Conservation (phyloP, 1,140 invertebrate genomes). For the Aphidius ervi region DNA sequence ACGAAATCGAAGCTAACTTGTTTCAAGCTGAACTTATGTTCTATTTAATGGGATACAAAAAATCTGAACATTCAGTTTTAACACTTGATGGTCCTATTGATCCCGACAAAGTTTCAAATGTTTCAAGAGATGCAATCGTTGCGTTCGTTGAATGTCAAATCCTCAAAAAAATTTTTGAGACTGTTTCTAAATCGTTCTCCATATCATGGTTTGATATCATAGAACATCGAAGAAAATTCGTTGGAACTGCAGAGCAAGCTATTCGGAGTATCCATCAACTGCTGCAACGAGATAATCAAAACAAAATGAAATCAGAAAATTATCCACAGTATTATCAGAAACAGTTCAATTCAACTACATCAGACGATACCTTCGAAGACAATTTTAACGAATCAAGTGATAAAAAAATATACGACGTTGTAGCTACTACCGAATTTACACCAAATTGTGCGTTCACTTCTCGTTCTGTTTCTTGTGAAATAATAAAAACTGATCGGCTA, state of each 20-base stretch:
- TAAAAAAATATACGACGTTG: constrained; percentile 31
- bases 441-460: too few relatives aligned
- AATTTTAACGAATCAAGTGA: too few relatives aligned
- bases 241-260: constrained; percentile 59
- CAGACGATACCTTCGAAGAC: too few relatives aligned
- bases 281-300: constrained; percentile 46
- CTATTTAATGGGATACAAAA: constrained; percentile 75
- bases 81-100: constrained; percentile 70
- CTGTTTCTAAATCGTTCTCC: constrained; percentile 52
- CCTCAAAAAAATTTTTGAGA: constrained; percentile 62
- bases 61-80: constrained; percentile 55
- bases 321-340: constrained; percentile 30
- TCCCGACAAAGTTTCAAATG: constrained; percentile 71
- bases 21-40: constrained; percentile 71
- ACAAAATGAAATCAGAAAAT: constrained; percentile 28
- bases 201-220: constrained; percentile 65
- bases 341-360: constrained; percentile 17
- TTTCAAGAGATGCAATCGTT: constrained; percentile 79
- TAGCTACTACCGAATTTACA: constrained; percentile 26
- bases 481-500: too few relatives aligned
- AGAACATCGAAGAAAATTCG: constrained; percentile 61
- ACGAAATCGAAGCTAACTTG: constrained; percentile 77
- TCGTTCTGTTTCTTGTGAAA: too few relatives aligned
- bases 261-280: constrained; percentile 50
- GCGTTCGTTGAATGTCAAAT: constrained; percentile 84